A percentile compares a stretch with the other conserved stretches of the same genome.
phyloP scores from a whole-genome alignment of 2,113 vertebrate species.

The Hystrix brachyura region DNA sequence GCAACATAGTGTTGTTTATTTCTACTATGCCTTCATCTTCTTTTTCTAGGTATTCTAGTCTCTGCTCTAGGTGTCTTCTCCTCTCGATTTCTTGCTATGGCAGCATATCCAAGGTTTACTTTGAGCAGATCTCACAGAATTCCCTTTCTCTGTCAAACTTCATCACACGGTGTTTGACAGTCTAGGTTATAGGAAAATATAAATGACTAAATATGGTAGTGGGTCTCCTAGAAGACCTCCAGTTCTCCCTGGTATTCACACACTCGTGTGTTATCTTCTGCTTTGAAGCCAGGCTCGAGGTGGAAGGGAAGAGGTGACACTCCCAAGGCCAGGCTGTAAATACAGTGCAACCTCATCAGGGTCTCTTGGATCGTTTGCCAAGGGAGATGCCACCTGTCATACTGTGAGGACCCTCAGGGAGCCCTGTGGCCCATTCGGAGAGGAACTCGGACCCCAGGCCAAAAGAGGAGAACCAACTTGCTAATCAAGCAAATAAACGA shows the following conservation, averaged over 20 bases:
- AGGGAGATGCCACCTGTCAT: background rate
- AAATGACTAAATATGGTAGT: background rate
- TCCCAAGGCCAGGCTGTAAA: background rate
- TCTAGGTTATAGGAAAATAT: background rate
- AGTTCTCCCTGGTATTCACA: background rate
- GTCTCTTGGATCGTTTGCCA: background rate
- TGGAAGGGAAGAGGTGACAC: background rate
- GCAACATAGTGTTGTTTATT: background rate
- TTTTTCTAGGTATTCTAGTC: background rate
- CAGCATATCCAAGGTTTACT: background rate
- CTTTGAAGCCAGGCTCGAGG: constrained; percentile 5
- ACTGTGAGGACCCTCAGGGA: background rate
- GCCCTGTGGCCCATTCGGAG: background rate
- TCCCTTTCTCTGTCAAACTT: background rate
- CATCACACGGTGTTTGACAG: background rate
- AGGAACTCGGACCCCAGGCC: background rate
- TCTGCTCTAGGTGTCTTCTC: background rate
- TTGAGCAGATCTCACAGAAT: background rate
- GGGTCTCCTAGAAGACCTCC: background rate
- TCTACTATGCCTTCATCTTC: background rate
- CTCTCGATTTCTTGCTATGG: background rate
- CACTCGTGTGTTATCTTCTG: background rate
- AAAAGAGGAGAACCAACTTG: background rate
- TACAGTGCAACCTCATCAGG: background rate
- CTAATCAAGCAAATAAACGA: background rate